These are phyloP conservation scores for Pocillopora verrucosa DNA, from an alignment of 64 coral and sea anemone species.

Conservation along the genomic window DNA sequence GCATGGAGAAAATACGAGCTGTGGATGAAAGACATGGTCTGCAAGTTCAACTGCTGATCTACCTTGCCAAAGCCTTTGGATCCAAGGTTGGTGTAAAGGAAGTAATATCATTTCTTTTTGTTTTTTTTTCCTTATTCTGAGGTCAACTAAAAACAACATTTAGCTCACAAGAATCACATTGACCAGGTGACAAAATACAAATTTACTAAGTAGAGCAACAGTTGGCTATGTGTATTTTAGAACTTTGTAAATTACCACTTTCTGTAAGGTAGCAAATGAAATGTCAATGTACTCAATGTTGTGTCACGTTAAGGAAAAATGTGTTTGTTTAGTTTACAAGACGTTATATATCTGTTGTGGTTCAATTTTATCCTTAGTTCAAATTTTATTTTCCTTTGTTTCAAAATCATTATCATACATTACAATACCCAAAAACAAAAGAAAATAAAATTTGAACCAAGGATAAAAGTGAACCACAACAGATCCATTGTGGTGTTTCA, in stretches of 20 bases:
- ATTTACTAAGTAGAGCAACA: too few species aligned
- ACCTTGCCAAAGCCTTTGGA: slow-evolving; percentile 82
- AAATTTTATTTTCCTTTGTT: too few species aligned
- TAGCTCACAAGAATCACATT: too few species aligned
- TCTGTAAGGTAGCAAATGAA: not conserved
- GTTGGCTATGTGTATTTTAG: too few species aligned
- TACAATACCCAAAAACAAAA: too few species aligned
- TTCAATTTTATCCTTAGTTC: not conserved
- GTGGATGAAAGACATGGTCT: slow-evolving; percentile 67
- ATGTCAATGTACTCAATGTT: not conserved
- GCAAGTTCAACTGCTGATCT: slow-evolving; percentile 74
- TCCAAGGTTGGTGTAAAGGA: slow-evolving; percentile 66
- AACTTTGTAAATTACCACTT: too few species aligned
- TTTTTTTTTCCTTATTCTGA: not conserved
- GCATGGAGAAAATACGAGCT: slow-evolving; percentile 86
- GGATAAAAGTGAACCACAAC: too few species aligned
- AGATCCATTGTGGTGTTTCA: not conserved
- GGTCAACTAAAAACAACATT: too few species aligned
- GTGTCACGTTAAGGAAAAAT: too few species aligned
- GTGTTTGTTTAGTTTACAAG: not conserved
- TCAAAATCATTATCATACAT: too few species aligned
- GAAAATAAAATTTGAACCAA: too few species aligned
- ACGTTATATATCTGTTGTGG: not conserved
- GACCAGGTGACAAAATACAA: too few species aligned
- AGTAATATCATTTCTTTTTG: not conserved